Evolutionary conservation across 2,113 vertebrate genomes (phyloP).

Genomic region (Silurus asotus): DNA sequence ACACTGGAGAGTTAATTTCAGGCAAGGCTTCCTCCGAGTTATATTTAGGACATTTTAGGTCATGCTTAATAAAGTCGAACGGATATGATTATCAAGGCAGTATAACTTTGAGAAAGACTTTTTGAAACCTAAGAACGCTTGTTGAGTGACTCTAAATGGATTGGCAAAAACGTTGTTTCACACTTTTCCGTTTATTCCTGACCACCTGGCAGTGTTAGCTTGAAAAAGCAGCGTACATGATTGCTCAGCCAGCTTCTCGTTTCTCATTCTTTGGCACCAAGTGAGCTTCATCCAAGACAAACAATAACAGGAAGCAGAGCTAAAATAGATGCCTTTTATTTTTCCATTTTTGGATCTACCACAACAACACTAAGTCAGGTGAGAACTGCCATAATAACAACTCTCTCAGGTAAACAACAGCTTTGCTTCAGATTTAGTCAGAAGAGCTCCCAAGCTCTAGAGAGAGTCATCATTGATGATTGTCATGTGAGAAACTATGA

Average conservation of each 20-base stretch:
- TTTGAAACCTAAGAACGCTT: not conserved
- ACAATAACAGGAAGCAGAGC: not conserved
- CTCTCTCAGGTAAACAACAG: not conserved
- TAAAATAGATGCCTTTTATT: constrained; percentile 31
- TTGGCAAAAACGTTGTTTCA: not conserved
- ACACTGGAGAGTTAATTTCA: constrained; percentile 18
- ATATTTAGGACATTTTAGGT: constrained; percentile 30
- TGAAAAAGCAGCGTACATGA: constrained; percentile 31
- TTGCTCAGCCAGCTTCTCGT: constrained; percentile 34
- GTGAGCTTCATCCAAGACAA: constrained; percentile 8
- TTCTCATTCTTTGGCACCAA: constrained; percentile 29
- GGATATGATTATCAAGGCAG: constrained; percentile 20
- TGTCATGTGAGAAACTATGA: constrained; percentile 71
- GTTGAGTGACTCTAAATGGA: not conserved
- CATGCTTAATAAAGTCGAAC: constrained; percentile 25
- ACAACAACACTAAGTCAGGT: not conserved
- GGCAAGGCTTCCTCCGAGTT: constrained; percentile 1
- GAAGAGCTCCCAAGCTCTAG: not conserved
- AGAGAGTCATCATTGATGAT: constrained; percentile 10
- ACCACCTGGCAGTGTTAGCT: constrained; percentile 32
- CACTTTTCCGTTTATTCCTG: constrained; percentile 19
- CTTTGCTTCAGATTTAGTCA: not conserved
- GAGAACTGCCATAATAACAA: not conserved
- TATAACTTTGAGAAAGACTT: constrained; percentile 14
- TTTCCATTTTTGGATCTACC: not conserved